Evolutionary conservation across 2,113 vertebrate species (phyloP).

Genomic region (Anoura caudifer): DNA sequence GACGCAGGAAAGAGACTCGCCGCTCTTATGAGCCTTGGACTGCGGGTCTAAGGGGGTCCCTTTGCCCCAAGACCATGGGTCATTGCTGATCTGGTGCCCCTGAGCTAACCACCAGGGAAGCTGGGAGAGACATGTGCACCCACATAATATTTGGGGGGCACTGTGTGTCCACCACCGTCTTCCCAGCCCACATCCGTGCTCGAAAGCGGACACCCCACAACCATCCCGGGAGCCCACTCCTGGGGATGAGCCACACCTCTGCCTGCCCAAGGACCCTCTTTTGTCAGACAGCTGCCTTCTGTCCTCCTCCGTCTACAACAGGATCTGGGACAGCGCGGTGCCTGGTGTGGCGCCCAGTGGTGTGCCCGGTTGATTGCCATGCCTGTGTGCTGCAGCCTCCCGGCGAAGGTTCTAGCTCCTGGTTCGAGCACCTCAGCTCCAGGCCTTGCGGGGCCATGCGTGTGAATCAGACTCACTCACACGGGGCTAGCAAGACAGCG

Average conservation of each 20-base stretch:
- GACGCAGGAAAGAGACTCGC: not conserved
- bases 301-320: not conserved
- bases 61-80: not conserved
- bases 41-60: not conserved
- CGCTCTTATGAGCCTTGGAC: not conserved
- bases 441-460: fast-evolving
- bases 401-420: fast-evolving
- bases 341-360: fast-evolving
- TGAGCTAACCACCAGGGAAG: not conserved
- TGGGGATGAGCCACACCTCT: fast-evolving
- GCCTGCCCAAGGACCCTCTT: not conserved
- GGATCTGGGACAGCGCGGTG: fast-evolving
- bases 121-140: not conserved
- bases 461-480: fast-evolving
- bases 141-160: fast-evolving
- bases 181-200: fast-evolving
- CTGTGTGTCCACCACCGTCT: fast-evolving
- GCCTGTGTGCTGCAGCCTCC: fast-evolving
- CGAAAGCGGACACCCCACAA: fast-evolving
- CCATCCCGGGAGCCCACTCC: fast-evolving
- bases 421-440: not conserved
- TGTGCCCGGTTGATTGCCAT: fast-evolving
- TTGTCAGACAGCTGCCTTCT: not conserved
- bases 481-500: fast-evolving
- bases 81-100: not conserved